Conservation (phyloP, 2,113 vertebrate species). For the Ifrita kowaldi region DNA sequence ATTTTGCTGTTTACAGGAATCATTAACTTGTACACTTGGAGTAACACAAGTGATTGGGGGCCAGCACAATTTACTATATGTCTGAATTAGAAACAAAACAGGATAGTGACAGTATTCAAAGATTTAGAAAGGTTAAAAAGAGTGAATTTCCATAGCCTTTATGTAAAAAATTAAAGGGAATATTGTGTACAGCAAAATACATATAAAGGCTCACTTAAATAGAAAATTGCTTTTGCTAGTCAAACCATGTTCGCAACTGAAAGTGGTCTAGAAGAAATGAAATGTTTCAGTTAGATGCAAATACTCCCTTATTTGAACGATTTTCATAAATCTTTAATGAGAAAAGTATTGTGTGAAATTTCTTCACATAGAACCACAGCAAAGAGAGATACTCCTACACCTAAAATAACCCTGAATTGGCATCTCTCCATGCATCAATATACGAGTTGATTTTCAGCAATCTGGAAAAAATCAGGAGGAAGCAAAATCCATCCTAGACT, state of each 20-base stretch:
- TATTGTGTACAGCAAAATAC: neutral
- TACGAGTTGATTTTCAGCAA: neutral
- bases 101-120: neutral
- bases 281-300: neutral
- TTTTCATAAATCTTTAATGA: neutral
- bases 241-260: neutral
- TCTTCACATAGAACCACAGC: neutral
- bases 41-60: neutral
- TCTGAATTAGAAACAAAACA: conserved; percentile 36
- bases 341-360: neutral
- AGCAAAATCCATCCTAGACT: neutral
- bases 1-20: neutral
- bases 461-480: neutral
- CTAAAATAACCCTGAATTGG: neutral
- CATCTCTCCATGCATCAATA: neutral
- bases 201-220: neutral
- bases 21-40: neutral
- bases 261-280: neutral
- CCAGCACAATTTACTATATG: neutral
- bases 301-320: neutral
- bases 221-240: neutral
- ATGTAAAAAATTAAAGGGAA: neutral
- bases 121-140: conserved; percentile 17
- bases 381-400: neutral
- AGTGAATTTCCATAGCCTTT: neutral